Conservation (phyloP, 1,140 invertebrate species). For the Anastatus disparis region DNA sequence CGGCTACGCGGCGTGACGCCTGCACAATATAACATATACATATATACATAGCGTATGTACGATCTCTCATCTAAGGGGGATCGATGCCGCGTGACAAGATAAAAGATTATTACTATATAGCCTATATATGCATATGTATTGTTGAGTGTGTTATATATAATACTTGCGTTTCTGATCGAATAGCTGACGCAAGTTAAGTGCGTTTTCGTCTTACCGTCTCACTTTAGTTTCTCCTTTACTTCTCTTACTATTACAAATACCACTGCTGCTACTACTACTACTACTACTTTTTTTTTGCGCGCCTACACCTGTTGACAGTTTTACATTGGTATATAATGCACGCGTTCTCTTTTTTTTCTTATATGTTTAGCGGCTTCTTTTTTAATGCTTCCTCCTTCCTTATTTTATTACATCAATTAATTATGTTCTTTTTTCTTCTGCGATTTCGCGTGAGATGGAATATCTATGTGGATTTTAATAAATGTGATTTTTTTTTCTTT, state of each 20-base stretch:
- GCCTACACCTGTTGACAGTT: constrained; percentile 46
- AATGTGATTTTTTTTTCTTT: too few species aligned
- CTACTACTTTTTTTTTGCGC: not conserved
- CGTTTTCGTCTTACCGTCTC: not conserved
- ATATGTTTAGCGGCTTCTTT: not conserved
- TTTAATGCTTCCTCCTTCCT: not conserved
- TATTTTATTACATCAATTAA: not conserved
- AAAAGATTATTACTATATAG: constrained; percentile 29
- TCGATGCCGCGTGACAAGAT: constrained; percentile 34
- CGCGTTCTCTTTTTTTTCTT: not conserved
- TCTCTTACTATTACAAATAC: not conserved
- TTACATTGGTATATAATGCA: too few species aligned
- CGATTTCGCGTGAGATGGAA: too few species aligned
- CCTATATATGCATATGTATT: not conserved
- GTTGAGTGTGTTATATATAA: not conserved
- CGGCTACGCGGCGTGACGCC: not conserved
- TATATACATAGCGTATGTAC: not conserved
- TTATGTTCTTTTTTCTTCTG: not conserved
- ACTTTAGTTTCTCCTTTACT: too few species aligned
- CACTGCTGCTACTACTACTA: too few species aligned
- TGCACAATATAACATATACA: not conserved
- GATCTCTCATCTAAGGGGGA: constrained; percentile 30
- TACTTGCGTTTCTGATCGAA: constrained; percentile 15
- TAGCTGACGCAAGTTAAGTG: not conserved
- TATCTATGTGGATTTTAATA: too few species aligned